Base-by-base conservation (phyloP, 1,140 invertebrate species). In the Cotesia typhae region DNA sequence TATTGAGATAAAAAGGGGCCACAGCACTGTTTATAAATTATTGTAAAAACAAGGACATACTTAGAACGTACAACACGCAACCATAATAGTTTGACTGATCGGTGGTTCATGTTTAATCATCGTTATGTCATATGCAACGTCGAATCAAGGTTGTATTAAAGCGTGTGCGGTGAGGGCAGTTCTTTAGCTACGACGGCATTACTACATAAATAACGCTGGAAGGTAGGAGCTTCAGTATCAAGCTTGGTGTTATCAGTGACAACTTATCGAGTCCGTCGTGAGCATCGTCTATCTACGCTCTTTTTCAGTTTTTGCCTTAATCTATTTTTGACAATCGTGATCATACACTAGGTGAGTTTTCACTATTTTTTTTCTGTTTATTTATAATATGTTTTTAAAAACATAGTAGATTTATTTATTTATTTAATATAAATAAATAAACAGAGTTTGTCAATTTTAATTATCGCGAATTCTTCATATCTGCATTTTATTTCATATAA, bases 141-240 rank as follows among this genome's bases (percentile, higher is more conserved):
- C 5, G 36, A 72, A 65, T 66, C 70, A 72, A 72, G 70, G 70
- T 65, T 71, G 70, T 10, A 17, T 14, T 20, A 67, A 17, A 59
- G 36, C 14, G 28, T 67, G n/a, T 68, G 66, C 52, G 67, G 67
- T 60, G 55, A 68, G 67, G 67, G 67, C 12, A 68, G 59, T 72
- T 64, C 36, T 65, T 70, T 14, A 52, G 70, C 63, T 67, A 6
- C 61, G 53, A 12, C 64, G 12, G 63, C 51, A 66, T 64, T 72
- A 37, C 28, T 72, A 72, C 64, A 67, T 72, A 72, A 72, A 72
- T 72, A 55, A 59, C 55, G 70, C 70, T 72, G 70, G 70, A 72
- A 51, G 63, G 53, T 37, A 67, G 52, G 53, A 66, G 52, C 36
- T 59, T 59, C 70, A 60, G 70, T 72, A 59, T 66, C 51, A 36